Percentiles rank a stretch among this genome's conserved stretches.
Evolutionary conservation across 2,113 vertebrate species (phyloP).

Genomic region (Macrotus californicus): DNA sequence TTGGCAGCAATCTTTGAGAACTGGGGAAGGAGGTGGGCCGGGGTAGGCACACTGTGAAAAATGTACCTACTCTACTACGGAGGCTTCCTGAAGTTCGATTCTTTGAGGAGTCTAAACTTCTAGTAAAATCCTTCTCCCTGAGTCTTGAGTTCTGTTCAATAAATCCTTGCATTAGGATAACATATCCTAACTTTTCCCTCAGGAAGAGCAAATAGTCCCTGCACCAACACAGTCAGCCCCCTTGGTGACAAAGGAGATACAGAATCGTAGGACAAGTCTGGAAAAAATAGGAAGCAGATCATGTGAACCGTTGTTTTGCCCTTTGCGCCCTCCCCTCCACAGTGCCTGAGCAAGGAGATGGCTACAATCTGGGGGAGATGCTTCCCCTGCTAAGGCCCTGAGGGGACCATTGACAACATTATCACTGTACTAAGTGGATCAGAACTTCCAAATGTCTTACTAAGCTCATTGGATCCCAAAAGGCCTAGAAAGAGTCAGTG

Average conservation of each 20-base stretch:
- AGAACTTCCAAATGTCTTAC: neutral
- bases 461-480: neutral
- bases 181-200: neutral
- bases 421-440: neutral
- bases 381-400: neutral
- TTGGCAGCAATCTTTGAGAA: neutral
- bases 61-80: too few relatives aligned
- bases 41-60: accelerated
- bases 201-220: neutral
- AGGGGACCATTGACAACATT: neutral
- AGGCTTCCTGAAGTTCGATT: neutral
- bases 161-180: neutral
- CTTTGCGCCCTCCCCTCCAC: neutral
- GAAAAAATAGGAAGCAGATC: neutral
- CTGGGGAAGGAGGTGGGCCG: neutral
- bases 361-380: neutral
- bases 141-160: neutral
- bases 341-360: neutral
- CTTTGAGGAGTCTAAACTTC: neutral
- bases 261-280: neutral
- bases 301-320: neutral
- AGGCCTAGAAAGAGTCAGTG: neutral
- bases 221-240: neutral
- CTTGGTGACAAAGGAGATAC: neutral
- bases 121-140: neutral